Percentiles rank a stretch among this genome's conserved stretches.
phyloP scores from a whole-genome alignment of 1,140 invertebrate species.

The Brachionus rubens region DNA sequence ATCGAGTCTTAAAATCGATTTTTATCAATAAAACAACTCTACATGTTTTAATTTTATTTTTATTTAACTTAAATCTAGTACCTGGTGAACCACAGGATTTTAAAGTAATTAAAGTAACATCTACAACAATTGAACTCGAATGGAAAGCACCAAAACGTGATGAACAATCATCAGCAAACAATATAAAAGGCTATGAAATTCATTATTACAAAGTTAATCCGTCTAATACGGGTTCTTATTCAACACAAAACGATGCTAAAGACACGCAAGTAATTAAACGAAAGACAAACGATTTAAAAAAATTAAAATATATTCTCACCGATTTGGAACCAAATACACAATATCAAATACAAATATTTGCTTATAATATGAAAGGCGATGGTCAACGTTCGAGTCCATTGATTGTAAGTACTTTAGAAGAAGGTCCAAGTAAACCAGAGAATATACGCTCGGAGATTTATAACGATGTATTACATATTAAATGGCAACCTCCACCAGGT shows the following conservation, averaged over 20 bases:
- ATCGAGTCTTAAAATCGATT: too few species aligned
- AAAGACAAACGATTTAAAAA: conserved; percentile 19
- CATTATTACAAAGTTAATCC: conserved; percentile 29
- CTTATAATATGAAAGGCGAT: conserved; percentile 44
- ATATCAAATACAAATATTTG: conserved; percentile 42
- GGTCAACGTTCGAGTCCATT: conserved; percentile 23
- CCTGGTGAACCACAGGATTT: conserved; percentile 28
- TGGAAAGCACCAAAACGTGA: conserved; percentile 26
- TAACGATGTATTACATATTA: conserved; percentile 5
- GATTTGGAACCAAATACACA: conserved; percentile 26
- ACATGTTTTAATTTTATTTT: not conserved
- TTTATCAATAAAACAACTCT: not conserved
- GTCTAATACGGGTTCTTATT: too few species aligned
- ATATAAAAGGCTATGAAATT: conserved; percentile 44
- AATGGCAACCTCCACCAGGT: conserved; percentile 1
- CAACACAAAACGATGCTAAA: not conserved
- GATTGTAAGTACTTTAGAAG: conserved; percentile 15
- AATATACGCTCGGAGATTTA: conserved; percentile 32
- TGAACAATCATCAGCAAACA: not conserved
- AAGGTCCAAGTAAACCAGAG: conserved; percentile 10
- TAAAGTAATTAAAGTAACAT: conserved; percentile 8
- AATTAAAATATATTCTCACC: conserved; percentile 8
- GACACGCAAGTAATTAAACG: conserved; percentile 20
- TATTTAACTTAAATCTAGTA: conserved; percentile 21
- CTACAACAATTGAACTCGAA: conserved; percentile 20